Conservation (phyloP, 2,797 vertebrate genomes). For the Neosilurus hyrtlii region DNA sequence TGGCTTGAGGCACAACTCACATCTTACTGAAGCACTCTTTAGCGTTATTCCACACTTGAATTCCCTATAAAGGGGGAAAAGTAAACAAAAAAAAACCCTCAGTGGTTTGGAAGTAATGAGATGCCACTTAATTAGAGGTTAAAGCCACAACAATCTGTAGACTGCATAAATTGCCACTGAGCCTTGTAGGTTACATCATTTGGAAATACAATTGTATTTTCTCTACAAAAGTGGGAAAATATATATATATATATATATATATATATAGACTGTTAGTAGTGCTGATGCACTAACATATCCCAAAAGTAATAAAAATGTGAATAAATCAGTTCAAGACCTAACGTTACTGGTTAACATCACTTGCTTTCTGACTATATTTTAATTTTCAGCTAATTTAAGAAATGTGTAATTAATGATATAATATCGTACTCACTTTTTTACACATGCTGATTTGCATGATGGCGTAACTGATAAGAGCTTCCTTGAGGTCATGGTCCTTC, state of each 20-base stretch:
- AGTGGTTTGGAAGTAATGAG: background rate
- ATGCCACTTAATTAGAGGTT: slow-evolving; percentile 24
- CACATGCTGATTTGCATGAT: slow-evolving; percentile 97
- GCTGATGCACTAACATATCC: background rate
- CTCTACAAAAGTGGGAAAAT: background rate
- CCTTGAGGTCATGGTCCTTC: slow-evolving; percentile 89
- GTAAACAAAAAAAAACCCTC: slow-evolving; percentile 4
- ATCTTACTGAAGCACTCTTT: slow-evolving; percentile 99
- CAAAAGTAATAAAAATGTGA: background rate
- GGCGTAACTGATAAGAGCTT: slow-evolving; percentile 90
- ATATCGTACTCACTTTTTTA: slow-evolving; percentile 82
- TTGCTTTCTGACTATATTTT: background rate
- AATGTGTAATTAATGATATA: background rate
- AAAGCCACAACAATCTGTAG: slow-evolving; percentile 23
- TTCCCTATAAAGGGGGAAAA: slow-evolving; percentile 76
- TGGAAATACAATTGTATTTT: background rate
- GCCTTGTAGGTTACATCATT: slow-evolving; percentile 12
- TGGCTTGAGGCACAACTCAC: slow-evolving; percentile 70
- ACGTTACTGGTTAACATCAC: background rate
- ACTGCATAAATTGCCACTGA: slow-evolving; percentile 1
- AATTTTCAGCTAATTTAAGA: background rate
- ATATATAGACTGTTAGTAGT: no score
- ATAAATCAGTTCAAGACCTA: background rate
- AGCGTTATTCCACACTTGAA: slow-evolving; percentile 97
- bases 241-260: no score